Evolutionary conservation across 1,140 invertebrate genomes (phyloP), one percentile per base, ranked within the genome.

Genomic region (Macrosteles quadrilineatus): DNA sequence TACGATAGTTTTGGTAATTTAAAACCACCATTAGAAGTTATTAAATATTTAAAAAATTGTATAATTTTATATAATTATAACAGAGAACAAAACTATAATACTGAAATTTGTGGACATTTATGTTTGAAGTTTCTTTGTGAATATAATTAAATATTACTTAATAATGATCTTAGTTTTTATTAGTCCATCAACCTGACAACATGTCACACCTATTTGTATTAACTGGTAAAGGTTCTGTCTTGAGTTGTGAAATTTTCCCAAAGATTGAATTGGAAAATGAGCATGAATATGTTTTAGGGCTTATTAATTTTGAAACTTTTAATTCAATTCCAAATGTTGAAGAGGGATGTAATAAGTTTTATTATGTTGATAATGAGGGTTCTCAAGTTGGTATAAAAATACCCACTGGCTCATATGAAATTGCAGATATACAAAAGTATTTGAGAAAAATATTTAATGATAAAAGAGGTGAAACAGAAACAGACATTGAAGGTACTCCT

Each of bases 251-350:
- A 3, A 36, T 66, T 32, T 65, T 70, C 19, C 63, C 31, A 40
- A 27, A 25, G 1, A 1, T 66, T 25, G 1, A 66, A 55, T 14
- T 45, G 3, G 25, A 31, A 19, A 36, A 14, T 36, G 14, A 12
- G 1, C 23, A 6, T 21, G 21, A 9, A 27, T 62, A 27, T 19
- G 57, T 23, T 25, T 9, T 62, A 25, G 57, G 25, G 9, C n/a
- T 62, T 25, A 23, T 25, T 17, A 17, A 3, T 45, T 36, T 70
- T 19, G 17, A 32, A 21, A 55, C 47, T 12, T 50, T 31, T 45
- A 70, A 65, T 29, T 21, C 40, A 1, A 66, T 70, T 31, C 62
- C 62, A 9, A 70, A 66, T 27, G 53, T 70, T 23, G 29, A 65
- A 19, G 25, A 53, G 4, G 21, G 27, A 4, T 19, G 19, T 21